Evolutionary conservation across 2,888 invertebrate species (phyloP).

Genomic region (Heliconius sara): DNA sequence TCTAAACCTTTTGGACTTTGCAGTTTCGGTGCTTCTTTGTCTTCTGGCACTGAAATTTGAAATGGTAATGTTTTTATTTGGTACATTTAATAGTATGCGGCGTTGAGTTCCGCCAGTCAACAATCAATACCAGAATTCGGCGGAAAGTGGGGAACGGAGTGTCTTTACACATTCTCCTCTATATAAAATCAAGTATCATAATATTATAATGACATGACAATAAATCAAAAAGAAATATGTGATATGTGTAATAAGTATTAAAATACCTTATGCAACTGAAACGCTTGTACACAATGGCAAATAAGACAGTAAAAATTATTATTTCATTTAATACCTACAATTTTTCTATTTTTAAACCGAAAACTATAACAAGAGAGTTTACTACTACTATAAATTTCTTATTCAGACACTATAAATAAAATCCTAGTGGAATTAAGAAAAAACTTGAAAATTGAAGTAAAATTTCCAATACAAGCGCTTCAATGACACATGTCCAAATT

Average conservation of each 20-base stretch:
- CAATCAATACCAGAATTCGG: too few species aligned
- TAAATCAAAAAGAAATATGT: not conserved
- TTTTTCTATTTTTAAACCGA: too few species aligned
- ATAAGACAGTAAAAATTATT: not conserved
- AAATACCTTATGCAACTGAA: not conserved
- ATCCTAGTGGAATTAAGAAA: not conserved
- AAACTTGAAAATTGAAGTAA: conserved; percentile 15
- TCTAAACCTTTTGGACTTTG: conserved; percentile 72
- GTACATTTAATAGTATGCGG: not conserved
- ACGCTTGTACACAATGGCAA: not conserved
- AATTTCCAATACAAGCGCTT: conserved; percentile 28
- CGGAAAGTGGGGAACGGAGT: too few species aligned
- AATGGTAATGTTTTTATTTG: not conserved
- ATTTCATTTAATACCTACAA: not conserved
- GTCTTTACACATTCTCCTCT: too few species aligned
- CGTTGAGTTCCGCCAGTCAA: too few species aligned
- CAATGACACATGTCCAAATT: conserved; percentile 53
- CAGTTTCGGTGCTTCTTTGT: conserved; percentile 63
- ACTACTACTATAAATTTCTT: not conserved
- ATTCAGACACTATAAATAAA: not conserved
- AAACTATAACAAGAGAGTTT: not conserved
- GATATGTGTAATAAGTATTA: not conserved
- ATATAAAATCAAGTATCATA: too few species aligned
- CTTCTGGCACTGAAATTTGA: conserved; percentile 69
- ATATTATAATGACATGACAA: not conserved